Evolutionary conservation across 2,797 vertebrate species (phyloP).

Genomic region (Nyctalus aviator): DNA sequence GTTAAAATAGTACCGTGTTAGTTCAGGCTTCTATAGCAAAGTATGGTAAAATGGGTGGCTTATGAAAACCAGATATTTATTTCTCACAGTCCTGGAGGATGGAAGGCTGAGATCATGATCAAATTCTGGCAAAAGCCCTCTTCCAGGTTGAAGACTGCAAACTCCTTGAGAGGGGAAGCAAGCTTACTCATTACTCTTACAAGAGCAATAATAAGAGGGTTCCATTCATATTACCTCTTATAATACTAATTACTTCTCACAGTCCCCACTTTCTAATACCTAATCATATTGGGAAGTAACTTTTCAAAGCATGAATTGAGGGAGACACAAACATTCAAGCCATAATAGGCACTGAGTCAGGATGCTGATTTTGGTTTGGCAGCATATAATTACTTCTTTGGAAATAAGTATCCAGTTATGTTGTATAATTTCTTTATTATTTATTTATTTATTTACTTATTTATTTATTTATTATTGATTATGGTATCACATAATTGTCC

Average conservation of each 20-base stretch:
- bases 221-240: too few relatives aligned
- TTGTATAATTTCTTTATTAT: background rate
- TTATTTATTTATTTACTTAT: too few relatives aligned
- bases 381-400: background rate
- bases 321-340: background rate
- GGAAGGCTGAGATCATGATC: background rate
- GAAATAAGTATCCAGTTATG: slow-evolving; percentile 18
- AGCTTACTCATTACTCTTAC: background rate
- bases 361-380: background rate
- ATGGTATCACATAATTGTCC: too few relatives aligned
- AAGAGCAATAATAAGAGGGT: background rate
- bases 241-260: background rate
- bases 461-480: too few relatives aligned
- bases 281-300: background rate
- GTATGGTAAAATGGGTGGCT: background rate
- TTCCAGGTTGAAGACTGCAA: background rate
- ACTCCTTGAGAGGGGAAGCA: background rate
- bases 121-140: background rate
- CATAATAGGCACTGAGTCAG: background rate
- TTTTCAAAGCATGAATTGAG: background rate
- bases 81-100: background rate
- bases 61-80: background rate
- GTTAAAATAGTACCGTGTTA: background rate
- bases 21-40: background rate
- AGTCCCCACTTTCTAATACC: background rate